phyloP scores from a whole-genome alignment of 1,140 invertebrate genomes.

The Oedothorax gibbosus region DNA sequence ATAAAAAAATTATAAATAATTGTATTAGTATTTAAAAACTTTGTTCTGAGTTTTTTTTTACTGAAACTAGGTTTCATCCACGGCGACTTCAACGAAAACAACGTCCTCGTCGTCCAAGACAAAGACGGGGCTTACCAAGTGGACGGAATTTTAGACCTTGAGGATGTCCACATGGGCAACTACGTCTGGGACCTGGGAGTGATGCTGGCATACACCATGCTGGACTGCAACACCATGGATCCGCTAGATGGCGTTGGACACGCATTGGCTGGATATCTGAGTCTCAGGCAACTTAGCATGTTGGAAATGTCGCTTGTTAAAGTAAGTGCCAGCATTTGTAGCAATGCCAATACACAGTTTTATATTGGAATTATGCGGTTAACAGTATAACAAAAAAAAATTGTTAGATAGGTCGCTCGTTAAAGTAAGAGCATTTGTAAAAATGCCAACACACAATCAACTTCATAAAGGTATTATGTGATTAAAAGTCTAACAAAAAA shows the following conservation, averaged over 20 bases:
- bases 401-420: background rate
- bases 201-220: slow-evolving; percentile 82
- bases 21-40: background rate
- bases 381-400: background rate
- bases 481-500: too few relatives aligned
- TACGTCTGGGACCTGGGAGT: slow-evolving; percentile 88
- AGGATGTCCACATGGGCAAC: slow-evolving; percentile 80
- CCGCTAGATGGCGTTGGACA: slow-evolving; percentile 76
- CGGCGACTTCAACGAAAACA: slow-evolving; percentile 91
- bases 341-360: background rate
- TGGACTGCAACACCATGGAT: slow-evolving; percentile 73
- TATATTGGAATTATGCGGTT: background rate
- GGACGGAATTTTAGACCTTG: slow-evolving; percentile 81
- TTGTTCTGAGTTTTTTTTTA: background rate
- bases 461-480: too few relatives aligned
- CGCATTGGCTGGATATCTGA: slow-evolving; percentile 81
- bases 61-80: slow-evolving; percentile 78
- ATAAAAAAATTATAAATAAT: background rate
- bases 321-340: slow-evolving; percentile 65
- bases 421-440: background rate
- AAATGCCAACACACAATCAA: too few relatives aligned
- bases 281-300: slow-evolving; percentile 72
- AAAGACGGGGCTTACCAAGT: slow-evolving; percentile 64
- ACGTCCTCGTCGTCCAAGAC: slow-evolving; percentile 77
- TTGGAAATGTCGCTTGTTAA: slow-evolving; percentile 78